Evolutionary conservation across 2,113 vertebrate species (phyloP), one percentile per base, ranked within the genome.

Genomic region (Pelvicachromis taeniatus): DNA sequence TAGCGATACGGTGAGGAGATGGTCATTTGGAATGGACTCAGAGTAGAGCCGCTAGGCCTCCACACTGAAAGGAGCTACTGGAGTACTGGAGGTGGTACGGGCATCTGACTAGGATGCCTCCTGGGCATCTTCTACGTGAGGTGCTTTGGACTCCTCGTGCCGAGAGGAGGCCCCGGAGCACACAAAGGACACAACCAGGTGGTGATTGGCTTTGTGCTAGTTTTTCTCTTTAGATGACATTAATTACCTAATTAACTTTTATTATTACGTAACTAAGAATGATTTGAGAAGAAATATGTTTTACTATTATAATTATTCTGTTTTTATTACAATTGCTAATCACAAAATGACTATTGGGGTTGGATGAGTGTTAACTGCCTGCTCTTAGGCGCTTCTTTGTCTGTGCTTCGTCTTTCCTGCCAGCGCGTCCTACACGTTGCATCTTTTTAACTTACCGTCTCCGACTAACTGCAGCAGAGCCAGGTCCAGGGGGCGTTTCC

Each of bases 381-480:
- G 38, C 7, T 16, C 38, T 68, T 68, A n/a, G 45, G 16, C 16
- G 45, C 2, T 40, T 65, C 35, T 21, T 11, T 9, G n/a, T 65
- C 35, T 21, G 11, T 9, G n/a, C 61, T 21, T 68, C 4, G 12
- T 38, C 61, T 6, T n/a, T 61, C 9, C 58, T 61, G 17, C 33
- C n/a, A 38, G 5, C 2, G 1, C 0, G 0, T 63, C 59, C 42
- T 68, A 68, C n/a, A 4, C 42, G 63, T 42, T 42, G 38, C 63
- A 23, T 2, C 35, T 11, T 7, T 23, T 50, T 4, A 5, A 48
- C 95, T 92, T 91, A 98, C 97, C 97, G 4, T 98, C 97, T 82
- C 97, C 97, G 23, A 98, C 96, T 86, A 98, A 95, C 94, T 98
- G 97, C 86, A 98, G 95, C 80, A 98, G 94, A 1, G 97, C 97